phyloP scores from a whole-genome alignment of 2,797 vertebrate species.

The Phaenicophaeus curvirostris region DNA sequence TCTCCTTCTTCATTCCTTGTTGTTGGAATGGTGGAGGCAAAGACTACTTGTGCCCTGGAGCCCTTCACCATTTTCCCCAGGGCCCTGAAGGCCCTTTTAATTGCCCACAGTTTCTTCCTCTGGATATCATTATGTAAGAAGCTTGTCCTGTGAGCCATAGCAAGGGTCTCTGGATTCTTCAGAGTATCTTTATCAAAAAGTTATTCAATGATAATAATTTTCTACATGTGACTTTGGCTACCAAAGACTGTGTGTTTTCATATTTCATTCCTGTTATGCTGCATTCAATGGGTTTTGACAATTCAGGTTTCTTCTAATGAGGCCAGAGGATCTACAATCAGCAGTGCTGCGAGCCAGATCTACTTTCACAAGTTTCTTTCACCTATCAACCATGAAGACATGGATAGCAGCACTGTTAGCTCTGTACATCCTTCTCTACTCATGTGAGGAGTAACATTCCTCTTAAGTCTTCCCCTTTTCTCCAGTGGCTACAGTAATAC shows the following conservation, averaged over 20 bases:
- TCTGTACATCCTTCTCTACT: not conserved
- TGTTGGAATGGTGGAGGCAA: too few relatives aligned
- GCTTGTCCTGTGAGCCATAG: not conserved
- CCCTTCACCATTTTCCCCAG: too few relatives aligned
- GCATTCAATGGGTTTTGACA: not conserved
- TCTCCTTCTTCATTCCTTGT: too few relatives aligned
- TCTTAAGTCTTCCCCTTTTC: not conserved
- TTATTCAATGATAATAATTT: not conserved
- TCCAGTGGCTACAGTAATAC: not conserved
- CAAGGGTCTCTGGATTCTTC: not conserved
- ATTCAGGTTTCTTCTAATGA: not conserved
- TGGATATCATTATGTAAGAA: too few relatives aligned
- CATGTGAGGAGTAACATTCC: not conserved
- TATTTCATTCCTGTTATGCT: not conserved
- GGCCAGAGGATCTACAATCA: not conserved
- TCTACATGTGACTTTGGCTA: not conserved
- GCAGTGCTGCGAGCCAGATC: not conserved
- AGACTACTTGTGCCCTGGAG: too few relatives aligned
- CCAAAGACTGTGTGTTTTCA: not conserved
- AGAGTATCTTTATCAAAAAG: not conserved
- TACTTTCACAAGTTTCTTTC: not conserved
- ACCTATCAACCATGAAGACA: fast-evolving
- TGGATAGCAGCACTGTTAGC: not conserved
- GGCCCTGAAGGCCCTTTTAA: too few relatives aligned
- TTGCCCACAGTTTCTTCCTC: too few relatives aligned